These are phyloP conservation scores for Dendrocincla fuliginosa DNA, from an alignment of 2,797 vertebrate genomes.

Conservation along the genomic window DNA sequence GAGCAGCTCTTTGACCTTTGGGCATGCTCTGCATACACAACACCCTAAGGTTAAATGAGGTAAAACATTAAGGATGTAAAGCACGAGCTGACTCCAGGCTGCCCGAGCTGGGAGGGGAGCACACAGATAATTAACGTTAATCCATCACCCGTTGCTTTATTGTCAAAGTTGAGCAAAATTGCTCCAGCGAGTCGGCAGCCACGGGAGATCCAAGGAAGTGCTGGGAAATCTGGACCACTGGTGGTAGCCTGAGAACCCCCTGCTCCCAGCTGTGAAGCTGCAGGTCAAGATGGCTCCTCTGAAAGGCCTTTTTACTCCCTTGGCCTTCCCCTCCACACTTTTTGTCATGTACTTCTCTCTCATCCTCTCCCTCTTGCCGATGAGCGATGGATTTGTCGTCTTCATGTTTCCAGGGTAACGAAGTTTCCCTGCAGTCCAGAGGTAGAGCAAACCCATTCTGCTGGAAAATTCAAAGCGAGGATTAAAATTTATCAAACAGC, in stretches of 20 bases:
- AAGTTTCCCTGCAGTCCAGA: conserved; percentile 57
- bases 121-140: background rate
- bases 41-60: background rate
- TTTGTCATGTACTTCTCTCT: background rate
- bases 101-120: background rate
- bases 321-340: background rate
- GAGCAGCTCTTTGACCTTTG: background rate
- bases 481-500: conserved; percentile 52
- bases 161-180: background rate
- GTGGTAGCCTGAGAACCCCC: background rate
- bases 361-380: background rate
- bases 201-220: background rate
- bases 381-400: background rate
- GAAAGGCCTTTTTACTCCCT: background rate
- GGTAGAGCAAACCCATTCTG: conserved; percentile 41
- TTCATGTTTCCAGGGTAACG: conserved; percentile 59
- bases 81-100: background rate
- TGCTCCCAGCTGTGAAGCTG: background rate
- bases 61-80: background rate
- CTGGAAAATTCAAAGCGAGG: conserved; percentile 53
- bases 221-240: background rate
- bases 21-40: background rate
- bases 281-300: background rate
- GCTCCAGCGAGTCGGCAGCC: background rate
- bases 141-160: background rate